Conservation (phyloP, 2,888 invertebrate species). For the Strigamia transsilvanica region DNA sequence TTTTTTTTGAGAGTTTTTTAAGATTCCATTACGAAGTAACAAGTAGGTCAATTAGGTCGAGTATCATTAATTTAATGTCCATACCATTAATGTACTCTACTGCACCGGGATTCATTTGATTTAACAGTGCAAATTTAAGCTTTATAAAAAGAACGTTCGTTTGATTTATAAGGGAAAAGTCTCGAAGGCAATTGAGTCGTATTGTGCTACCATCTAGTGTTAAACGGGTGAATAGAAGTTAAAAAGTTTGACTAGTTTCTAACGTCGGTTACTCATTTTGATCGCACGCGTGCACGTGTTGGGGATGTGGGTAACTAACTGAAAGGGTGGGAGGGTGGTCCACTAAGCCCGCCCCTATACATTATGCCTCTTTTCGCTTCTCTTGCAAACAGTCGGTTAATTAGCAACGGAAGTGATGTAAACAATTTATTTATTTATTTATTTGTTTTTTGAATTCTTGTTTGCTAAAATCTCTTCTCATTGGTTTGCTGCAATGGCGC, state of each 20-base stretch:
- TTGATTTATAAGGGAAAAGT: not conserved
- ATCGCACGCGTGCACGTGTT: conserved; percentile 9
- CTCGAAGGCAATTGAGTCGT: not conserved
- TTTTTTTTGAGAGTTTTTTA: not conserved
- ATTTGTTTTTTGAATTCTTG: not conserved
- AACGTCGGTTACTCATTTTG: not conserved
- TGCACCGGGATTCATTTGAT: not conserved
- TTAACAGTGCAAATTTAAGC: not conserved
- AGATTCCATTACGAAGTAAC: not conserved
- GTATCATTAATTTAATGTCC: conserved; percentile 8
- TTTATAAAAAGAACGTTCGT: not conserved
- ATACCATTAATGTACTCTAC: not conserved
- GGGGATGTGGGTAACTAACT: not conserved
- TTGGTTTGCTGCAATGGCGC: not conserved
- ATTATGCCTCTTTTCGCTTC: not conserved
- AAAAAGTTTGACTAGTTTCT: conserved; percentile 1
- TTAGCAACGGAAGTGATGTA: not conserved
- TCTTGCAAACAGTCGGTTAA: not conserved
- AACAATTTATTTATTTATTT: not conserved
- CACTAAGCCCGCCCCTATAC: not conserved
- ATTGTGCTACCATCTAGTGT: conserved; percentile 53
- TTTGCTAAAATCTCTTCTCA: not conserved
- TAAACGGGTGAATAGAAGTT: conserved; percentile 48
- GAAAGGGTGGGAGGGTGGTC: not conserved
- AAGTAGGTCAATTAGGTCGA: not conserved